phyloP scores from a whole-genome alignment of 2,797 vertebrate genomes.

The Lindbergichthys nudifrons region DNA sequence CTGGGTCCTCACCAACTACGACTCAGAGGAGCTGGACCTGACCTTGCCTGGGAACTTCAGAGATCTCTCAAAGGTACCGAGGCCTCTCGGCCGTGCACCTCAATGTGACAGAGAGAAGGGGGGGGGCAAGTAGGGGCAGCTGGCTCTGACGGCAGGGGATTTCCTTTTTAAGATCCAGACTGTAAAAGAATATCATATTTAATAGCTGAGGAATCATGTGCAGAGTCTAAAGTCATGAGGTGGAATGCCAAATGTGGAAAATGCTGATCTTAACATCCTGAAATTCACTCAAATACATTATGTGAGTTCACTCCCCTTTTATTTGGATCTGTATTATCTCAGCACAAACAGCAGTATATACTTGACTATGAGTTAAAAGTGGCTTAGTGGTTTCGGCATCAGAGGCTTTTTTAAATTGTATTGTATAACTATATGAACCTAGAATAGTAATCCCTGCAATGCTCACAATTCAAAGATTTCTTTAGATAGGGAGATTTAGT shows the following conservation, averaged over 20 bases:
- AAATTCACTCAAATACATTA: conserved; percentile 18
- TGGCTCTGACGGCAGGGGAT: conserved; percentile 44
- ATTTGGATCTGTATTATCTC: conserved; percentile 19
- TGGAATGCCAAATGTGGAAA: conserved; percentile 42
- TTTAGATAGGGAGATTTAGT: not conserved
- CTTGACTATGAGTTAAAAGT: conserved; percentile 9
- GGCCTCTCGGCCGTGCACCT: conserved; percentile 41
- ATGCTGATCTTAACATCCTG: conserved; percentile 36
- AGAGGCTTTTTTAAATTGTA: not conserved
- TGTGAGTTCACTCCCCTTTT: conserved; percentile 24
- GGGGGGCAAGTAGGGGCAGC: conserved; percentile 10
- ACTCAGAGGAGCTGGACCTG: conserved; percentile 95
- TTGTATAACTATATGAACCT: conserved; percentile 1
- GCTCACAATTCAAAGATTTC: not conserved
- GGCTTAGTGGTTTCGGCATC: conserved; percentile 22
- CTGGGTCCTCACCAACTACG: conserved; percentile 98
- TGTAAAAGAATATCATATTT: conserved; percentile 60
- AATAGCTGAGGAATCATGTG: conserved; percentile 44
- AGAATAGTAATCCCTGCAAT: not conserved
- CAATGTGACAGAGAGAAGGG: conserved; percentile 8
- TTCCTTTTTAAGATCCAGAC: conserved; percentile 60
- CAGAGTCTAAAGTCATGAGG: conserved; percentile 32
- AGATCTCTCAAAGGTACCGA: conserved; percentile 97
- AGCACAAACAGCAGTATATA: conserved; percentile 10
- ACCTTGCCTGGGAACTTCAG: conserved; percentile 98